Percentiles rank a stretch among this genome's conserved stretches.
Evolutionary conservation across 2,888 invertebrate genomes (phyloP).

Genomic region (Rhagium mordax): DNA sequence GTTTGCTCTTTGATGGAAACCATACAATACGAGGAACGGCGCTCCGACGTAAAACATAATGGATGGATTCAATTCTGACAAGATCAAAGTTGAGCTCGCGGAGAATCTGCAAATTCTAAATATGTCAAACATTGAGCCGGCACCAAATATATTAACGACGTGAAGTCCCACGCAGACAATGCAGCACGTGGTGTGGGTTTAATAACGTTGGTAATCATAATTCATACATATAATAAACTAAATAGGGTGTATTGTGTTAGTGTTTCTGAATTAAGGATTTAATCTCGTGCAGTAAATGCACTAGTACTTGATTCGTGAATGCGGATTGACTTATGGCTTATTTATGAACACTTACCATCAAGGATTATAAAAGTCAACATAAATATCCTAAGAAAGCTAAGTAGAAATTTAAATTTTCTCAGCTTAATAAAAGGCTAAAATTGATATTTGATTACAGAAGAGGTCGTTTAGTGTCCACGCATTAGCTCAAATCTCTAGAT

Average conservation of each 20-base stretch:
- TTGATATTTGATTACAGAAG: no score
- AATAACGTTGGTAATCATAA: constrained; percentile 1
- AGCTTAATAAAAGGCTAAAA: no score
- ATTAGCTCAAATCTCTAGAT: no score
- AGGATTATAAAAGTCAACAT: no score
- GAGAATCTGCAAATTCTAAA: background rate
- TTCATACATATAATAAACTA: constrained; percentile 5
- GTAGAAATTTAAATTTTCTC: no score
- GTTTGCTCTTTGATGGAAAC: no score
- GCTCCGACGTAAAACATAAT: no score
- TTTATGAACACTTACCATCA: no score
- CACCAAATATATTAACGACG: no score
- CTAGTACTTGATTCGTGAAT: constrained; percentile 4
- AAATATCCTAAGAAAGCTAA: no score
- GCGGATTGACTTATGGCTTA: background rate
- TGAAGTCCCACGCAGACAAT: background rate
- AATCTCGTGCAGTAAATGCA: constrained; percentile 5
- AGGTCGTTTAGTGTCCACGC: no score
- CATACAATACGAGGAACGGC: no score
- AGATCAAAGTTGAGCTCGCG: constrained; percentile 15
- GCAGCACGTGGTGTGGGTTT: background rate
- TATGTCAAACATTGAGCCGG: constrained; percentile 3
- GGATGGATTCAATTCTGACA: constrained; percentile 7
- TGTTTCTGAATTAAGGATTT: background rate
- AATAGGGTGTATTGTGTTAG: constrained; percentile 9